Evolutionary conservation across 2,888 invertebrate genomes (phyloP), one percentile per base, ranked within the genome.

Genomic region (Digitonthophagus gazella): DNA sequence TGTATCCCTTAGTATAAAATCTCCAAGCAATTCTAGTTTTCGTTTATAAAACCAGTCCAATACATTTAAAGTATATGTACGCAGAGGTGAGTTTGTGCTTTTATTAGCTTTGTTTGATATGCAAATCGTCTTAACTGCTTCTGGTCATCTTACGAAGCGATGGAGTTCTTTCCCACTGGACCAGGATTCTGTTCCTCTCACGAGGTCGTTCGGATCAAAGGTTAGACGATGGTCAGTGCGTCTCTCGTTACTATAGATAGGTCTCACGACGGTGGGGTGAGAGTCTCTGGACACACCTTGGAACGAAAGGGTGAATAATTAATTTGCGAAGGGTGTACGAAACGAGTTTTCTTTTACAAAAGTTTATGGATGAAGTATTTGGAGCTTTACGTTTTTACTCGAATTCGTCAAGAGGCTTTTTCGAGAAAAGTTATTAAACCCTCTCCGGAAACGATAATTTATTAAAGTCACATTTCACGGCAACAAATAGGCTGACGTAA

Each of bases 111-210:
- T 20, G 64, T 69, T 69, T 69, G 66, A 69, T 69, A 69, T 69
- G 69, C 11, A 67, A 69, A 69, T 69, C 19, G 44, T 28, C 8
- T 28, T 15, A 64, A 20, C 22, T 19, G 20, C 14, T 44, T 44
- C 56, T 20, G 44, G 44, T n/a, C 65, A 55, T 28, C 28, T 44
- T 6, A 8, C 11, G 14, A 16, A 15, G 22, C 22, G 64, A 15
- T 14, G 22, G 8, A 8, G 65, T 65, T 65, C 54, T n/a, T 73
- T 73, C 73, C 73, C 73, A 73, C 69, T 72, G 73, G 71, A 72
- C 71, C 71, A 67, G 64, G 73, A 71, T 64, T 71, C 73, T 73
- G 69, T 58, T 69, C 71, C 68, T 70, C 71, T 65, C 65, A 65
- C 58, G 68, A 65, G 65, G 54, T 44, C 55, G 54, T 20, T 14